These are phyloP conservation scores for Portevinia maculata DNA, from an alignment of 2,888 invertebrate genomes.

Conservation along the genomic window DNA sequence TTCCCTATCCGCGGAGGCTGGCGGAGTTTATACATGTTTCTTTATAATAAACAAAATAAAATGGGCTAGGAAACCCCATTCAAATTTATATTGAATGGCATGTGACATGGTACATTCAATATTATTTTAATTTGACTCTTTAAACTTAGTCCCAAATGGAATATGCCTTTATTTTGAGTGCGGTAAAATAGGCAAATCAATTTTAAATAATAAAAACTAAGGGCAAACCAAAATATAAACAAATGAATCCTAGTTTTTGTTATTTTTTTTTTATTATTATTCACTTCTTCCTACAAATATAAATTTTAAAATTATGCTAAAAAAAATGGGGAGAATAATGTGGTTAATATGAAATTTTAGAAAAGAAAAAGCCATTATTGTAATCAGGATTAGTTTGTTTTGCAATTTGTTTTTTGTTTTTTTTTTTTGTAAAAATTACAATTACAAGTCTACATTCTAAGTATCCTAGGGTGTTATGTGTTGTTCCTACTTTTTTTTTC, in stretches of 20 bases:
- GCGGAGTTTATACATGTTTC: not conserved
- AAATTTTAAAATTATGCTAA: not conserved
- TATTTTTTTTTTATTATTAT: not conserved
- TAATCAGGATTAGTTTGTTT: constrained; percentile 22
- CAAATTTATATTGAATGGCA: no score
- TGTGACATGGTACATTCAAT: no score
- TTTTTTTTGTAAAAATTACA: constrained; percentile 49
- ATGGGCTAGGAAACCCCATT: not conserved
- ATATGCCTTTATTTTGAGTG: no score
- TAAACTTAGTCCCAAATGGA: no score
- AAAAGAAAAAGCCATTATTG: constrained; percentile 12
- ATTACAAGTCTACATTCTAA: constrained; percentile 28
- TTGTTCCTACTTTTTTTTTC: constrained; percentile 3
- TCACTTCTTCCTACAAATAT: not conserved
- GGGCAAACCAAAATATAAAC: not conserved
- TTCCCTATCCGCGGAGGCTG: constrained; percentile 36
- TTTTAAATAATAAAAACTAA: no score
- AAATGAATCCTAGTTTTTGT: no score
- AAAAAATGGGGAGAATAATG: not conserved
- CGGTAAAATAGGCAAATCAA: no score
- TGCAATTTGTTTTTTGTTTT: constrained; percentile 19
- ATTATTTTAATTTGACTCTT: no score
- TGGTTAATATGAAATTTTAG: not conserved
- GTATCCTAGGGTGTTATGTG: constrained; percentile 19
- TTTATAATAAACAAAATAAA: not conserved